phyloP scores from a whole-genome alignment of 2,888 invertebrate genomes.

The Phasia obesa region DNA sequence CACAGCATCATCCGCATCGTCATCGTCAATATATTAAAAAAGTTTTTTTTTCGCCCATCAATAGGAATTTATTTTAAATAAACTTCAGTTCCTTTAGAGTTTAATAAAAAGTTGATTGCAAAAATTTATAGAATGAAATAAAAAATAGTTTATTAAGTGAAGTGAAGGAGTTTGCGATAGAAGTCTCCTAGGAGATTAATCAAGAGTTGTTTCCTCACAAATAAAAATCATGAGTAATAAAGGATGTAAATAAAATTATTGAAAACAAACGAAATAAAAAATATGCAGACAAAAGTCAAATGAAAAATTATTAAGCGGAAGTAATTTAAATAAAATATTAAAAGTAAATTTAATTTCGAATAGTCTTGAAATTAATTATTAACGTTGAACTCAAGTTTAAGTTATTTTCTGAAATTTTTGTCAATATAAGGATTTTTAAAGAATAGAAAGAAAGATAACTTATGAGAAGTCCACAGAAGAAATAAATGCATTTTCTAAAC shows the following conservation, averaged over 20 bases:
- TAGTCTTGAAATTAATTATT: neutral
- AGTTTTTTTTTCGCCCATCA: constrained; percentile 53
- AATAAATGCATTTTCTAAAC: no score
- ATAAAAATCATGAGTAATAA: constrained; percentile 16
- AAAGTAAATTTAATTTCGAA: neutral
- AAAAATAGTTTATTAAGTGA: constrained; percentile 50
- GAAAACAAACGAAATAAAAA: constrained; percentile 14
- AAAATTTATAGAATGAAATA: constrained; percentile 18
- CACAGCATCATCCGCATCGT: neutral
- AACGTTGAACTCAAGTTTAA: neutral
- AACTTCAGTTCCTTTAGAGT: constrained; percentile 51
- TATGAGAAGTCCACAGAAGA: no score
- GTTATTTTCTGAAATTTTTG: no score
- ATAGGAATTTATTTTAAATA: constrained; percentile 54
- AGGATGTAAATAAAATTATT: constrained; percentile 25
- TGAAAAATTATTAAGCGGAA: neutral
- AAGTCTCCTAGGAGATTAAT: constrained; percentile 68
- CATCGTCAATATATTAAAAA: constrained; percentile 55
- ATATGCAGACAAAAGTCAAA: neutral
- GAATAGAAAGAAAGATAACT: no score
- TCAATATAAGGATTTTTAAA: no score
- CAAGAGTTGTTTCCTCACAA: constrained; percentile 24
- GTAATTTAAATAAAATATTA: neutral
- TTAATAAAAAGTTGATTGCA: constrained; percentile 51
- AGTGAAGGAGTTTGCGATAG: constrained; percentile 26